These are phyloP conservation scores for Venusia cambrica DNA, from an alignment of 2,888 invertebrate species.

Conservation along the genomic window DNA sequence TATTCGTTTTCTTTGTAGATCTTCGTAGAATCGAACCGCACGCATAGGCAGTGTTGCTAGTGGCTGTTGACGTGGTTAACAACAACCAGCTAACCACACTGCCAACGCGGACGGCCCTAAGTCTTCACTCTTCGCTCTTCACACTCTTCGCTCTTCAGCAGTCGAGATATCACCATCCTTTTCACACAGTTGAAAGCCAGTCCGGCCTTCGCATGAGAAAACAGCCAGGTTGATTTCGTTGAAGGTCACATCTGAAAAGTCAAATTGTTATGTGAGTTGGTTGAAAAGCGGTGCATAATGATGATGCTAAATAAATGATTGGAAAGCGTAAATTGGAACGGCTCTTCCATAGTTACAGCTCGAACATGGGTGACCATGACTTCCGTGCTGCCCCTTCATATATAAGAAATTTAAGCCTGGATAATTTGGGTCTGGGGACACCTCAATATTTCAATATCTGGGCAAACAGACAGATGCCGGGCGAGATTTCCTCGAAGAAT, in stretches of 20 bases:
- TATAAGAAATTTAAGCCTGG: too few relatives aligned
- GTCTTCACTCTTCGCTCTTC: constrained; percentile 28
- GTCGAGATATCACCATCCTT: constrained; percentile 13
- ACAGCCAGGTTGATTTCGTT: constrained; percentile 22
- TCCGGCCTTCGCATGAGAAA: constrained; percentile 16
- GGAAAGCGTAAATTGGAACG: too few relatives aligned
- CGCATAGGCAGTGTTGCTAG: constrained; percentile 96
- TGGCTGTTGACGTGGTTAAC: constrained; percentile 88
- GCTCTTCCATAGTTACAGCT: too few relatives aligned
- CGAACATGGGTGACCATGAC: too few relatives aligned
- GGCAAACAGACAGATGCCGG: too few relatives aligned
- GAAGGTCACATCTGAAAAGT: constrained; percentile 17
- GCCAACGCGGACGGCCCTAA: constrained; percentile 89
- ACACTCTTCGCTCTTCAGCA: constrained; percentile 20
- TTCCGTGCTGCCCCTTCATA: too few relatives aligned
- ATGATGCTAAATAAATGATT: too few relatives aligned
- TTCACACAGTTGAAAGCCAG: constrained; percentile 22
- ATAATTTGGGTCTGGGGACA: too few relatives aligned
- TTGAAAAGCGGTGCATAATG: too few relatives aligned
- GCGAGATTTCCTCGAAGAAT: too few relatives aligned
- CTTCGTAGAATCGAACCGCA: constrained; percentile 66
- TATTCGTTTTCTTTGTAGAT: neutral
- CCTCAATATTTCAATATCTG: too few relatives aligned
- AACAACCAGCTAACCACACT: constrained; percentile 99
- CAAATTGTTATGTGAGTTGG: constrained; percentile 11